A percentile compares a stretch with the other conserved stretches of the same genome.
These are phyloP conservation scores for Aspiorhynchus laticeps DNA, from an alignment of 2,113 vertebrate species.

Conservation along the genomic window DNA sequence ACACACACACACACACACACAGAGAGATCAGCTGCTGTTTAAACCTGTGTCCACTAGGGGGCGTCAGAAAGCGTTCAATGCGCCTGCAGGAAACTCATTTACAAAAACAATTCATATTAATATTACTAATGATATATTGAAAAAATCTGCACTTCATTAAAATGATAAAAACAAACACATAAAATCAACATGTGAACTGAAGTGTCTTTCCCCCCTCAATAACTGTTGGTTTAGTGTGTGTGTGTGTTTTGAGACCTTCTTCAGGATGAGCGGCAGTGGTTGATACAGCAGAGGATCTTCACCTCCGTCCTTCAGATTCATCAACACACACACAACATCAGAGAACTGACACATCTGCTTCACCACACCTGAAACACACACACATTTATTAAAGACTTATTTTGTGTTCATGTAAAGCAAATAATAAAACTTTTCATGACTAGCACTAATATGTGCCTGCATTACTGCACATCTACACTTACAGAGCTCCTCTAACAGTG, in stretches of 20 bases:
- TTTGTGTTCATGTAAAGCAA: no score
- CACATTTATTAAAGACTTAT: background rate
- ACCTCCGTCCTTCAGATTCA: slow-evolving; percentile 69
- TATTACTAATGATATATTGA: no score
- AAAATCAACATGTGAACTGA: no score
- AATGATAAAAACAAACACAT: no score
- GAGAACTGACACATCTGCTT: slow-evolving; percentile 84
- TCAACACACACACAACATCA: slow-evolving; percentile 84
- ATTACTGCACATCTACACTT: no score
- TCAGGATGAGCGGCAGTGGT: slow-evolving; percentile 87
- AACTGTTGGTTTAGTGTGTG: background rate
- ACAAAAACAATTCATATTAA: no score
- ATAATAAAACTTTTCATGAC: no score
- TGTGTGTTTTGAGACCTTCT: slow-evolving; percentile 86
- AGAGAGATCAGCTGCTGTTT: background rate
- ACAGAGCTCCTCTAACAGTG: no score
- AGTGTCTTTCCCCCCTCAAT: no score
- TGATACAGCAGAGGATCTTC: slow-evolving; percentile 68
- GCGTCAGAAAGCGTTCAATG: background rate
- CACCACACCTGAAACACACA: slow-evolving; percentile 82
- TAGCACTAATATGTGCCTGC: no score
- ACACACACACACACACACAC: slow-evolving; percentile 25
- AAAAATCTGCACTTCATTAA: no score
- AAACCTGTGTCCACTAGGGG: background rate
- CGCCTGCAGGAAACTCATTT: no score